phyloP scores from a whole-genome alignment of 2,113 vertebrate species.

The Willisornis vidua region DNA sequence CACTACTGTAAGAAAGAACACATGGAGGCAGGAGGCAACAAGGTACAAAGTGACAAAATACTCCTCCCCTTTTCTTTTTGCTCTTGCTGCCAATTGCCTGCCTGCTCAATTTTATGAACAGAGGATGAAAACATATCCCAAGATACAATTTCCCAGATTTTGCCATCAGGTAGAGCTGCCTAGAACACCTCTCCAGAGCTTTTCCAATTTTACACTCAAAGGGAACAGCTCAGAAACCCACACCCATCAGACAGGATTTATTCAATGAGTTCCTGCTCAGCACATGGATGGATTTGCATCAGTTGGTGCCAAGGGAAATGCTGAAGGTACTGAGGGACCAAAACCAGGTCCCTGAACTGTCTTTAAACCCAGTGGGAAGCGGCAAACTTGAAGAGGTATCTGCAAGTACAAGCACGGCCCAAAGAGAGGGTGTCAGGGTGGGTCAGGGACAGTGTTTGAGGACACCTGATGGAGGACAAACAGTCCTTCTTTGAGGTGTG shows the following conservation, averaged over 20 bases:
- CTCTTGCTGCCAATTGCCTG: neutral
- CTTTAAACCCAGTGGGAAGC: neutral
- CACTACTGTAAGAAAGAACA: neutral
- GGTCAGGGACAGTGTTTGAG: slow-evolving; percentile 48
- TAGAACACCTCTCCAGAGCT: neutral
- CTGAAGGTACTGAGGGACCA: neutral
- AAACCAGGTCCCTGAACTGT: neutral
- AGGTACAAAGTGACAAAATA: neutral
- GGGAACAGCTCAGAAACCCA: neutral
- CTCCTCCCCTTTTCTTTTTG: neutral
- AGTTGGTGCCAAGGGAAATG: neutral
- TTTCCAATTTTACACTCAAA: neutral
- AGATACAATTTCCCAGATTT: too few species aligned
- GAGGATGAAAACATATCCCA: neutral
- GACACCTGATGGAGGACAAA: slow-evolving; percentile 67
- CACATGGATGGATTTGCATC: accelerated
- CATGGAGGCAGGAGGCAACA: neutral
- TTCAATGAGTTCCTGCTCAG: neutral
- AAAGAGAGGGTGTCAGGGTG: slow-evolving; percentile 71
- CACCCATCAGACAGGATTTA: neutral
- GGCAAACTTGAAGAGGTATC: slow-evolving; percentile 23
- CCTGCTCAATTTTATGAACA: neutral
- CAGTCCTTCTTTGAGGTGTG: slow-evolving; percentile 48
- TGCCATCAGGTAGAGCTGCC: neutral
- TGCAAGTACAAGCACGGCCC: slow-evolving; percentile 53